These are phyloP conservation scores for Amphipyra tragopoginis DNA, from an alignment of 2,888 invertebrate genomes.

Conservation along the genomic window DNA sequence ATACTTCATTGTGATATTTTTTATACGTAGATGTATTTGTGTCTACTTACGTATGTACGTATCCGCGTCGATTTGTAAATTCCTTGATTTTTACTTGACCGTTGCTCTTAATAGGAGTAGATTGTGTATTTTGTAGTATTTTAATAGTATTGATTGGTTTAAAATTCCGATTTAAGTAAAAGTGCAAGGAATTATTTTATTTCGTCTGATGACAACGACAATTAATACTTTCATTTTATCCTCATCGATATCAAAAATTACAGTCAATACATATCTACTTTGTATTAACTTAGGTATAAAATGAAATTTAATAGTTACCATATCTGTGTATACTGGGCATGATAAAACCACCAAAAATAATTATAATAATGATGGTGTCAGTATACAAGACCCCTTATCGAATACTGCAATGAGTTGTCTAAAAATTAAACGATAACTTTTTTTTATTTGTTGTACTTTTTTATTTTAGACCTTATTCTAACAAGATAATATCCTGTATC, in stretches of 20 bases:
- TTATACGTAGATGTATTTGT: constrained; percentile 37
- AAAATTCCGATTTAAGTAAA: constrained; percentile 63
- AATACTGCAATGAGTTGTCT: constrained; percentile 11
- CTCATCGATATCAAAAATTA: constrained; percentile 1
- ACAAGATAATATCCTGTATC: no score
- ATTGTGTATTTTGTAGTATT: constrained; percentile 15
- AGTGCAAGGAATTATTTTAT: constrained; percentile 61
- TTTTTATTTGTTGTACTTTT: background rate
- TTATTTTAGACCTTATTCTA: background rate
- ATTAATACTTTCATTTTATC: background rate
- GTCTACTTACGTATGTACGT: constrained; percentile 5
- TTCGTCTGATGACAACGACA: constrained; percentile 7
- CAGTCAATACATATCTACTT: constrained; percentile 1
- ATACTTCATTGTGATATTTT: constrained; percentile 65
- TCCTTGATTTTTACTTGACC: constrained; percentile 74
- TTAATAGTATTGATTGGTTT: constrained; percentile 1
- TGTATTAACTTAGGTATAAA: constrained; percentile 1
- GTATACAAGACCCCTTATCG: constrained; percentile 1
- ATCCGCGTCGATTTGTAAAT: constrained; percentile 28
- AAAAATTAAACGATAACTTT: constrained; percentile 31
- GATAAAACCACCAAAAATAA: background rate
- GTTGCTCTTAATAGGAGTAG: constrained; percentile 13
- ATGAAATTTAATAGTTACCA: constrained; percentile 38
- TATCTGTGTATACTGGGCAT: constrained; percentile 16
- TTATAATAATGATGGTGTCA: background rate